These are phyloP conservation scores for Echinarachnius parma DNA, from an alignment of 53 echinoderm and acorn worm genomes.

Conservation along the genomic window DNA sequence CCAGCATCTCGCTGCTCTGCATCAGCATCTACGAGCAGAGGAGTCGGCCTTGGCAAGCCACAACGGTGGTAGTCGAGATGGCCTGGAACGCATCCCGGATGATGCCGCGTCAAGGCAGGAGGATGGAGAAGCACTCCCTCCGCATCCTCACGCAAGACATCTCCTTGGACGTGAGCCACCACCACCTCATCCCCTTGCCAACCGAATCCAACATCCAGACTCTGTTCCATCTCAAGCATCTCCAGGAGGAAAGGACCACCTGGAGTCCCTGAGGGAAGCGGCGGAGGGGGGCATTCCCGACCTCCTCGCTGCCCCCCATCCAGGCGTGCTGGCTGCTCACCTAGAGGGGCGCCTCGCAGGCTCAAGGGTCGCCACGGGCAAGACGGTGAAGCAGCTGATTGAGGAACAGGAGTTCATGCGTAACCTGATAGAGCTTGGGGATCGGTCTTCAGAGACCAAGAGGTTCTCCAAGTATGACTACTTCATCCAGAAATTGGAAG, in stretches of 20 bases:
- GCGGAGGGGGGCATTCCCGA: conserved; percentile 12
- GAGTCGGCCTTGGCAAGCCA: conserved; percentile 6
- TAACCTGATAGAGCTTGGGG: conserved; percentile 43
- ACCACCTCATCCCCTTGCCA: too few relatives aligned
- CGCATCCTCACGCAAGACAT: not conserved
- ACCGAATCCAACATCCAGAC: conserved; percentile 11
- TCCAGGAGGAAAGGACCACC: not conserved
- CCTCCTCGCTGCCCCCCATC: conserved; percentile 9
- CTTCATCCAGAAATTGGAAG: conserved; percentile 98
- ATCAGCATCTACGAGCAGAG: conserved; percentile 40
- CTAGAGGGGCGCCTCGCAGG: conserved; percentile 26
- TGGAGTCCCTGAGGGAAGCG: conserved; percentile 26
- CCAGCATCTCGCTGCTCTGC: conserved; percentile 44
- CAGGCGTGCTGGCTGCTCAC: conserved; percentile 33
- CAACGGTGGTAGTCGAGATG: not conserved
- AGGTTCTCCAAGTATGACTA: conserved; percentile 98
- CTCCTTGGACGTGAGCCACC: too few relatives aligned
- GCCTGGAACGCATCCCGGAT: too few relatives aligned
- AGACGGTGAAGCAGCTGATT: conserved; percentile 80
- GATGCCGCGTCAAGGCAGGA: too few relatives aligned
- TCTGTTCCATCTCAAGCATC: not conserved
- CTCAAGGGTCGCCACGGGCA: conserved; percentile 39
- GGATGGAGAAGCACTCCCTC: not conserved
- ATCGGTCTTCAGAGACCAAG: conserved; percentile 39
- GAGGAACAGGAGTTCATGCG: conserved; percentile 66